Evolutionary conservation across 2,797 vertebrate species (phyloP), one percentile per base, ranked within the genome.

Genomic region (Helostoma temminkii): DNA sequence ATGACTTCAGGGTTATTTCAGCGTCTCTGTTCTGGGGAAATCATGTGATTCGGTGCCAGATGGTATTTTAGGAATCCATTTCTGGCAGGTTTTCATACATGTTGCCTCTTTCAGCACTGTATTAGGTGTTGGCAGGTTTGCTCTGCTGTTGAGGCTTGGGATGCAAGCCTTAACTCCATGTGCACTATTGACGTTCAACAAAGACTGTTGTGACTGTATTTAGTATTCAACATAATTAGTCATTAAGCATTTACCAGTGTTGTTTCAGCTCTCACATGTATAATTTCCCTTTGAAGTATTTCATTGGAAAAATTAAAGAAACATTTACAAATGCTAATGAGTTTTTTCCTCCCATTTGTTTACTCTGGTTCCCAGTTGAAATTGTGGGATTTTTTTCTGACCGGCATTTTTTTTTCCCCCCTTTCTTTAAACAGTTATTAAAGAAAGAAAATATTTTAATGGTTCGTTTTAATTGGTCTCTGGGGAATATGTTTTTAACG

Each of bases 391-490:
- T 74, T 80, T 65, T 72, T 66, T 68, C 55, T 67, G 56, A 80
- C 78, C 84, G 36, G 34, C 47, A 55, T 74, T 53, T 77, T 37
- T 14, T 46, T 9, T n/a, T 41, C 5, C 3, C 1, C 21, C 32
- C 68, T 72, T 28, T 19, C 16, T 81, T 87, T 84, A 80, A 81
- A 81, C 42, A 63, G 71, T 75, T 84, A 82, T 81, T 81, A 89
- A 81, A 76, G 72, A 69, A 73, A 80, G 56, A 81, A 83, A 83
- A 86, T 78, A 83, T 71, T 65, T 24, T 78, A 85, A 87, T 75
- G 24, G 62, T 75, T 73, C 34, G 54, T 87, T 91, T 86, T 89
- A 91, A 92, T 92, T 92, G 85, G 87, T 84, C 87, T 83, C 83
- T 1, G 10, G 76, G 59, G 86, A 88, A 60, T 32, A 53, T 39